Percentiles rank a stretch among this genome's conserved stretches.
phyloP scores from a whole-genome alignment of 2,888 invertebrate species.

The Cremastinae sp. region DNA sequence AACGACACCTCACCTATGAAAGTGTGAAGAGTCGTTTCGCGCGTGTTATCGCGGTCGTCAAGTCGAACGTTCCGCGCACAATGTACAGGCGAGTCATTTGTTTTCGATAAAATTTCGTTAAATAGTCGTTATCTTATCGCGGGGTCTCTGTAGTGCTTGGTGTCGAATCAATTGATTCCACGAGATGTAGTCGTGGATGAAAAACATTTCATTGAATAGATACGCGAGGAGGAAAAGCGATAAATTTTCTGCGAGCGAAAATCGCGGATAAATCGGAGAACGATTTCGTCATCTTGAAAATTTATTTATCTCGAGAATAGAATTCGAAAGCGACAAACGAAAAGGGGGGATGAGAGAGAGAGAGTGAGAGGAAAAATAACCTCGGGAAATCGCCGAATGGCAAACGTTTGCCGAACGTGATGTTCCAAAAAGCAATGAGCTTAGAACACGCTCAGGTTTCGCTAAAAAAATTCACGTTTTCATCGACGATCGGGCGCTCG shows the following conservation, averaged over 20 bases:
- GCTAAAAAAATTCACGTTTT: slow-evolving; percentile 24
- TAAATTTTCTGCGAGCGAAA: not conserved
- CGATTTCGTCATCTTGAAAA: slow-evolving; percentile 14
- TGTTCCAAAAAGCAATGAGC: slow-evolving; percentile 56
- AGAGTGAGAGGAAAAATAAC: not conserved
- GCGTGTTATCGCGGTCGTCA: slow-evolving; percentile 2
- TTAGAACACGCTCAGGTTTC: slow-evolving; percentile 60
- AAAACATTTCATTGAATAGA: not conserved
- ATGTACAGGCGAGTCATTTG: not conserved
- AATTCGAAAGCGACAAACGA: not conserved
- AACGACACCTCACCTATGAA: not conserved
- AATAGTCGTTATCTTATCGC: slow-evolving; percentile 35
- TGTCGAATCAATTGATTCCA: slow-evolving; percentile 9
- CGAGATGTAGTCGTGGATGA: not conserved
- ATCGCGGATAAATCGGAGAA: slow-evolving; percentile 24
- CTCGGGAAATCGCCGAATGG: slow-evolving; percentile 28
- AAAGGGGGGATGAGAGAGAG: not conserved
- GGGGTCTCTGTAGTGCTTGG: slow-evolving; percentile 2
- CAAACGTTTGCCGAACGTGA: slow-evolving; percentile 66
- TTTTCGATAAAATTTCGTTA: slow-evolving; percentile 7
- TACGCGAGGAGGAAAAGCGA: not conserved
- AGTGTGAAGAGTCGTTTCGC: not conserved
- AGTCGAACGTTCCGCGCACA: not conserved
- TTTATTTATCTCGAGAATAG: not conserved
- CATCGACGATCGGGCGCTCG: not conserved